Evolutionary conservation across 2,113 vertebrate genomes (phyloP), one percentile per base, ranked within the genome.

Genomic region (Crocuta crocuta): DNA sequence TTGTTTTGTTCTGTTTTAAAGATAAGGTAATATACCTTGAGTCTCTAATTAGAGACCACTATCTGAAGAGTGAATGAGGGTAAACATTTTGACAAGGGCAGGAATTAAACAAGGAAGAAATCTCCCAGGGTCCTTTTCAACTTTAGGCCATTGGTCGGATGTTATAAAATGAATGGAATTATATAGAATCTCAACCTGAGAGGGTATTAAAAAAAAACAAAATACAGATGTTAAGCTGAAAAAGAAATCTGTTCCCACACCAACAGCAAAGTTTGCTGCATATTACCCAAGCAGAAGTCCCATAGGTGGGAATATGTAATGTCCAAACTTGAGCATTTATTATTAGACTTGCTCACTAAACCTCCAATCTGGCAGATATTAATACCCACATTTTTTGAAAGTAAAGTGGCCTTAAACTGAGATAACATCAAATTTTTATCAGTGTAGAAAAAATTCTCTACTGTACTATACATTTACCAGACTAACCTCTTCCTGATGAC

Each of bases 21-120:
- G 53, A 88, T 79, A 86, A 82, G 23, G 81, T 68, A 95, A 85
- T 63, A 82, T 10, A 88, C 24, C 53, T 43, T 68, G 68, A 92
- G 76, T 96, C 71, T 91, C 96, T 68, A 95, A 92, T 78, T 88
- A 92, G 88, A 91, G n/a, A 92, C 65, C 65, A 68, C 80, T 86
- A 91, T 35, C 58, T 86, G 7, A 85, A 78, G 17, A 53, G 68
- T 78, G 43, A 95, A n/a, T 66, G 65, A 88, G 35, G 61, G 53
- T 45, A 89, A 95, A 85, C 23, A 97, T 65, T 89, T 89, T 95
- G 81, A 91, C 35, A 73, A 87, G 86, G 76, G 71, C 53, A 90
- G 43, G 50, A 91, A 96, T 74, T 85, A 90, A 96, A 85, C 10
- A 91, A 83, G 71, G 55, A 96, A 76, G 53, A 91, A 91, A 83